Evolutionary conservation across 2,797 vertebrate species (phyloP), one percentile per base, ranked within the genome.

Genomic region (Eremophila alpestris): DNA sequence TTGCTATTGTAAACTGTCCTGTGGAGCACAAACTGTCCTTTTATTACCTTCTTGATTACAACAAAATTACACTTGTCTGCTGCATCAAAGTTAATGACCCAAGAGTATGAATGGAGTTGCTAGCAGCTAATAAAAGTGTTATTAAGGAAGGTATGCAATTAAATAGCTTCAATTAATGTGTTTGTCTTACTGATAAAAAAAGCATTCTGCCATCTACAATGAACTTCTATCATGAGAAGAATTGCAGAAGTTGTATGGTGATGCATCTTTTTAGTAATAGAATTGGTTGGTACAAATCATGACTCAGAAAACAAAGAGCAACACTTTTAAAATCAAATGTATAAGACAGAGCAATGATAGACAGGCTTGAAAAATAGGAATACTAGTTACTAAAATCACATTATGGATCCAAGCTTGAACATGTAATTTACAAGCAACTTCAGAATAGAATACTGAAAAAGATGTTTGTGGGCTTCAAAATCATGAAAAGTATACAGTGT

Each of bases 1-100:
- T 65, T 86, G 59, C 8, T 60, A 7, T 29, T 54, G 21, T 55
- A 81, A 95, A 68, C 64, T 88, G 51, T 46, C 67, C 79, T 80
- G 34, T 45, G 26, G 48, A 83, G 32, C 26, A 52, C 18, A 62
- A 81, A 78, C 30, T 46, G 48, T 38, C 30, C 16, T 71, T 81
- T 92, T 74, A 87, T 78, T 83, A 45, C 60, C 68, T 81, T 64
- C 83, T 67, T 71, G 56, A 75, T 93, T 90, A 68, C 73, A 80
- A 86, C 10, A 81, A 90, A 86, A 93, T 88, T 86, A 51, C 38
- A 30, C 23, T 90, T 87, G 49, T 32, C 68, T 64, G 26, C 62
- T 90, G 73, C 63, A 75, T 62, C 54, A 90, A 91, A 93, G 62
- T 83, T 95, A 93, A 95, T 58, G 80, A 86, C 29, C 69, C 77